Evolutionary conservation across 1,140 invertebrate species (phyloP).

Genomic region (Thalassaphorura encarpata): DNA sequence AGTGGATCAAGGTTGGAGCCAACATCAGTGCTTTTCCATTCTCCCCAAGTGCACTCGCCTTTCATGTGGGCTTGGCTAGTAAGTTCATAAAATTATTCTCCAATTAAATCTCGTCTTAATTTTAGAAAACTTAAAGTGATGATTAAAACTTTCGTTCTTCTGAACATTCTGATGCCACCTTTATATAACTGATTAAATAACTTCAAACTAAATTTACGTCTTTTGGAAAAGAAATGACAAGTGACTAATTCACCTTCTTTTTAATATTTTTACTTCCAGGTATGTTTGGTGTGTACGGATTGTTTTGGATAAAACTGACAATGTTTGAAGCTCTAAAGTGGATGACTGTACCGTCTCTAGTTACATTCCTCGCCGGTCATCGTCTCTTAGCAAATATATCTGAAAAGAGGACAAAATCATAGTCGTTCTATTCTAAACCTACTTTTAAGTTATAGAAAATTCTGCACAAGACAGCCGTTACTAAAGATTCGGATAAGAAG

Average conservation of each 20-base stretch:
- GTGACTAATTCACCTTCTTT: neutral
- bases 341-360: slow-evolving; percentile 18
- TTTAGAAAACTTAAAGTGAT: neutral
- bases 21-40: slow-evolving; percentile 78
- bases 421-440: too few relatives aligned
- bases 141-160: slow-evolving; percentile 30
- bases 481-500: too few relatives aligned
- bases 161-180: slow-evolving; percentile 9
- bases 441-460: too few relatives aligned
- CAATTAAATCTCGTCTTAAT: neutral
- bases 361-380: slow-evolving; percentile 28
- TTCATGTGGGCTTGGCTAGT: slow-evolving; percentile 74
- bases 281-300: slow-evolving; percentile 29
- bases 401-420: slow-evolving; percentile 15
- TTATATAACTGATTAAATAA: slow-evolving; percentile 10
- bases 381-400: slow-evolving; percentile 23
- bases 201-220: neutral
- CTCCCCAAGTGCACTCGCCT: slow-evolving; percentile 66
- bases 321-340: slow-evolving; percentile 32
- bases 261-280: slow-evolving; percentile 20
- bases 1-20: slow-evolving; percentile 79
- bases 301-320: slow-evolving; percentile 28
- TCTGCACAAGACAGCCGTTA: too few relatives aligned
- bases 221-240: neutral
- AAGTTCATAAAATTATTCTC: slow-evolving; percentile 34